Evolutionary conservation across 2,888 invertebrate genomes (phyloP), one percentile per base, ranked within the genome.

Genomic region (Hirtodrosophila trivittata): DNA sequence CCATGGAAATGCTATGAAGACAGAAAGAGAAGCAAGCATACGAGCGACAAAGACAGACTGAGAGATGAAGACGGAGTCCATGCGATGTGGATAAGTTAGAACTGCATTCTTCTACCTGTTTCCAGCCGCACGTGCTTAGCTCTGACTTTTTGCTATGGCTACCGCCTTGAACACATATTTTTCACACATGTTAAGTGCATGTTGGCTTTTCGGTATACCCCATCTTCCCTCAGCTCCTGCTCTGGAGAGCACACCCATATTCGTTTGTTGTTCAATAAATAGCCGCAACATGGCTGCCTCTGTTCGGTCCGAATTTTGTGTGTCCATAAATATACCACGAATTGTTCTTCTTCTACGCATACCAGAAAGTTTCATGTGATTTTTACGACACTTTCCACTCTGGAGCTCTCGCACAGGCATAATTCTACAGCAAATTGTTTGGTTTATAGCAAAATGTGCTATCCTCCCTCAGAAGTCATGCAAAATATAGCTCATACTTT

Each of bases 381-480:
- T 78, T 84, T 78, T 81, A 78, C 72, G 85, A 65, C 67, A 76
- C 66, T 80, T 60, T 70, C 73, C 74, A 67, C 74, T 68, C 62
- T 28, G 7, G 25, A n/a, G 16, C 39, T 16, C 18, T 21, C 4
- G 14, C 58, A 52, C 66, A 60, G 60, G 77, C 86, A 82, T 86
- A 75, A 83, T 83, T 82, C 75, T 46, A 62, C 69, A 70, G 62
- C 70, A 86, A 82, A 83, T 83, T 77, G 83, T 82, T 76, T 60
- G 66, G 71, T 77, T 81, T 71, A 77, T 71, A 62, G 72, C 63
- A 45, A 75, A 75, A 75, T 74, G 71, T 71, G 71, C 54, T 49
- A 56, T 59, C 69, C 39, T 33, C 56, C n/a, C n/a, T 54, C 37
- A 13, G 39, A 30, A 18, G 25, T 14, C 51, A 60, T 54, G 70